phyloP scores from a whole-genome alignment of 2,797 vertebrate species.

The Paramormyrops hopkinsi region DNA sequence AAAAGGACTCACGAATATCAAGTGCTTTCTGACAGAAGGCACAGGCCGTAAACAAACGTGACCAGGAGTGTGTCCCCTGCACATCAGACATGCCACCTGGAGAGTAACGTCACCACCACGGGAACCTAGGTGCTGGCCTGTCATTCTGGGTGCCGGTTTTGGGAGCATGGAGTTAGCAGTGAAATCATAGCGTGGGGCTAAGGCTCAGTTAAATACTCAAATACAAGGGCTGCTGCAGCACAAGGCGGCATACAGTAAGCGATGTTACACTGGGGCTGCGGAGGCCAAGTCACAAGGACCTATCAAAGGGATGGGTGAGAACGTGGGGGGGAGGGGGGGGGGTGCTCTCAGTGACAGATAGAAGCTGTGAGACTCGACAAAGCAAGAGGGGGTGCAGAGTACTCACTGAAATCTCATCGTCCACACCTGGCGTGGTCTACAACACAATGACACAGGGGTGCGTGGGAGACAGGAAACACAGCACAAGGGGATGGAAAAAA shows the following conservation, averaged over 20 bases:
- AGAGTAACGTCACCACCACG: background rate
- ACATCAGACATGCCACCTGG: background rate
- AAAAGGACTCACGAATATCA: background rate
- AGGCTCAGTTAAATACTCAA: background rate
- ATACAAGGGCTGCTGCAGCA: background rate
- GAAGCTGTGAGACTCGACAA: background rate
- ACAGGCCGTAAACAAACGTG: background rate
- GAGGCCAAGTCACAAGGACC: background rate
- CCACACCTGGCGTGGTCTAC: constrained; percentile 73
- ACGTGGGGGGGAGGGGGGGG: background rate
- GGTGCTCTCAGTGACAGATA: background rate
- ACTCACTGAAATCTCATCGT: constrained; percentile 78
- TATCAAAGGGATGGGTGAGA: background rate
- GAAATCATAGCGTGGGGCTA: background rate
- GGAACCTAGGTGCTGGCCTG: background rate
- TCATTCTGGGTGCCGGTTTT: background rate
- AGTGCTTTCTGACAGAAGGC: background rate
- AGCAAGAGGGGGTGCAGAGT: constrained; percentile 38
- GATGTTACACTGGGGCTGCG: background rate
- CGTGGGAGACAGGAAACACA: constrained; percentile 29
- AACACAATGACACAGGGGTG: constrained; percentile 59
- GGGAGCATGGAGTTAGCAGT: background rate
- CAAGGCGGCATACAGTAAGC: background rate
- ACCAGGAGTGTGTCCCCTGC: background rate
- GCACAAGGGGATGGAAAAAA: constrained; percentile 43